These are phyloP conservation scores for Harpegnathos saltator DNA, from an alignment of 1,140 invertebrate species.

Conservation along the genomic window DNA sequence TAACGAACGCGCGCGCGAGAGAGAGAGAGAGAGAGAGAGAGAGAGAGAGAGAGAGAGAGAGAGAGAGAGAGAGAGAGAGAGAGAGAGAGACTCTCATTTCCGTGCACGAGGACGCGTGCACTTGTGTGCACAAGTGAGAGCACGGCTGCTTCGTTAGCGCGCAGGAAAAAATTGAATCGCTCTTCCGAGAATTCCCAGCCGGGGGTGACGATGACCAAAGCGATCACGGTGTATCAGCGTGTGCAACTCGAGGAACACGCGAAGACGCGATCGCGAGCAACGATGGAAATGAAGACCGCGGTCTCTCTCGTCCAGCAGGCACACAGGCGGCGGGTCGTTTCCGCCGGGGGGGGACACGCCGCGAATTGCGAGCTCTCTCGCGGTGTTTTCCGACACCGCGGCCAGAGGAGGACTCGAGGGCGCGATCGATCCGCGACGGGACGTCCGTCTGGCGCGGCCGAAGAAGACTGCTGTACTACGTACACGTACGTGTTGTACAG, in stretches of 20 bases:
- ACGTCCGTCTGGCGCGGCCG: conserved; percentile 74
- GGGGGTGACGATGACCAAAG: too few relatives aligned
- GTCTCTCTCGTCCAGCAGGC: too few relatives aligned
- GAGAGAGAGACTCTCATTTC: too few relatives aligned
- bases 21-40: too few relatives aligned
- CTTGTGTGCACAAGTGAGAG: not conserved
- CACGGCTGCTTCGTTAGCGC: not conserved
- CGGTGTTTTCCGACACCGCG: conserved; percentile 35
- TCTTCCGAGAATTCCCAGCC: too few relatives aligned
- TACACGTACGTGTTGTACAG: conserved; percentile 9
- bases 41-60: too few relatives aligned
- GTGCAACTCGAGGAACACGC: too few relatives aligned
- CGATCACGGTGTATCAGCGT: too few relatives aligned
- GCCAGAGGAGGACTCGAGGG: conserved; percentile 12
- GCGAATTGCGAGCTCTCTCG: not conserved
- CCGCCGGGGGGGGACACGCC: too few relatives aligned
- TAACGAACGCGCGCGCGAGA: too few relatives aligned
- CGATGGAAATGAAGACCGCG: not conserved
- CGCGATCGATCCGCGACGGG: conserved; percentile 66
- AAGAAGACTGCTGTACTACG: conserved; percentile 72
- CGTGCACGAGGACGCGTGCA: not conserved
- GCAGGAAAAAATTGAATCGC: not conserved
- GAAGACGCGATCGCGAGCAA: not conserved
- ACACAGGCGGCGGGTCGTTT: too few relatives aligned
- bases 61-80: too few relatives aligned